Conservation (phyloP, 2,113 vertebrate genomes). For the Isurus oxyrinchus region DNA sequence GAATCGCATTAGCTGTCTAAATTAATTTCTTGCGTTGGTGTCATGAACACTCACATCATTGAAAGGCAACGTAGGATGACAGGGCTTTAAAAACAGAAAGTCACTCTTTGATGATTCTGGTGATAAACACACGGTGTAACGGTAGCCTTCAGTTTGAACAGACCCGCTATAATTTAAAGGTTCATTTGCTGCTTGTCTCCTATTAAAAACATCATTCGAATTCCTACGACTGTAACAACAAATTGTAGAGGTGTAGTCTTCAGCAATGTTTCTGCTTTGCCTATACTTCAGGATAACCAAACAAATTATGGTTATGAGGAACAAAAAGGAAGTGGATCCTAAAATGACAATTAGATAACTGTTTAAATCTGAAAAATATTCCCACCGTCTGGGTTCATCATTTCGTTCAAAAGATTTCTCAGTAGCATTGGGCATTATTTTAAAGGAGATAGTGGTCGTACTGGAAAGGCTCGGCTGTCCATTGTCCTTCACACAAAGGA, state of each 20-base stretch:
- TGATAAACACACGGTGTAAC: background rate
- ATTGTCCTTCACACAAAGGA: slow-evolving; percentile 55
- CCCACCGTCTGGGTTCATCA: background rate
- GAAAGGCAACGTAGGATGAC: slow-evolving; percentile 4
- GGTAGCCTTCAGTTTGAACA: background rate
- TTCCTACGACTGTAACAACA: background rate
- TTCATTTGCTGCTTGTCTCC: background rate
- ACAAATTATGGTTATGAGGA: background rate
- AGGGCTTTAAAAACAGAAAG: background rate
- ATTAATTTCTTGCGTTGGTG: background rate
- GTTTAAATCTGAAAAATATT: slow-evolving; percentile 42
- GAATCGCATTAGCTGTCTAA: background rate
- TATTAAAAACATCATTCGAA: background rate
- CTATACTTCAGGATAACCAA: background rate
- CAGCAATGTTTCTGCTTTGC: background rate
- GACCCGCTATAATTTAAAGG: background rate
- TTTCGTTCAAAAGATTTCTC: slow-evolving; percentile 43
- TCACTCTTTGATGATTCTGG: slow-evolving; percentile 8
- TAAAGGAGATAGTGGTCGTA: slow-evolving; percentile 52
- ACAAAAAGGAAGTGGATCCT: background rate
- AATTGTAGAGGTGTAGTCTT: background rate
- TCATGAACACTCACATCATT: background rate
- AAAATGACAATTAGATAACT: slow-evolving; percentile 43
- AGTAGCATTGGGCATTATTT: slow-evolving; percentile 51
- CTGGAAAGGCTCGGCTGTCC: slow-evolving; percentile 53